These are phyloP conservation scores for Montipora capricornis DNA, from an alignment of 64 coral and sea anemone species.

Conservation along the genomic window DNA sequence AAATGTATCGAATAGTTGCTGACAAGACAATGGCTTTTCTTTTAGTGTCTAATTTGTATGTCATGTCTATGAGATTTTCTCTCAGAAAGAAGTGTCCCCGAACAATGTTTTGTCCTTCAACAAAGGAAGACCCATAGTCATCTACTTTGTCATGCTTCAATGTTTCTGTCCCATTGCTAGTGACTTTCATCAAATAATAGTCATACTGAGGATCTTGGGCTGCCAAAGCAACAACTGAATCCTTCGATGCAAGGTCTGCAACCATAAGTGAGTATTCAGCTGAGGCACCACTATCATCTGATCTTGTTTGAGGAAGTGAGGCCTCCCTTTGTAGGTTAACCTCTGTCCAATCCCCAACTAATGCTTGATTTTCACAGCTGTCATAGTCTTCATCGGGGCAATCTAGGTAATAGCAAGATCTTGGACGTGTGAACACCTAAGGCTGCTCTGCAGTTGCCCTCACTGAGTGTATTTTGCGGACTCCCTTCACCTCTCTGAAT, in stretches of 20 bases:
- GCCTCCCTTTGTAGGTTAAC: conserved; percentile 30
- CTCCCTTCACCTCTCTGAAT: conserved; percentile 50
- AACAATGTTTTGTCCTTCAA: background rate
- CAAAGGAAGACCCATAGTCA: conserved; percentile 14
- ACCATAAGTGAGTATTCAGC: background rate
- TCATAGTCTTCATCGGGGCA: conserved; percentile 17
- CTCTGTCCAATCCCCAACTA: conserved; percentile 32
- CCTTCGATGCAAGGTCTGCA: conserved; percentile 9
- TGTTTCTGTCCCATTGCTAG: conserved; percentile 12
- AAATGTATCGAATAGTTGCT: conserved; percentile 3
- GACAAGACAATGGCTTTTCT: conserved; percentile 34
- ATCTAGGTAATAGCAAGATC: conserved; percentile 12
- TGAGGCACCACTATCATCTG: background rate
- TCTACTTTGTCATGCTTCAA: conserved; percentile 9
- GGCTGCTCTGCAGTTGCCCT: conserved; percentile 32
- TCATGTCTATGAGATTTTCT: conserved; percentile 61
- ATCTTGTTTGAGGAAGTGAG: conserved; percentile 25
- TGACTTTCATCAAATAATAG: conserved; percentile 50
- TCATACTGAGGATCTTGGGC: conserved; percentile 45
- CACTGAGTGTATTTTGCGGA: conserved; percentile 43
- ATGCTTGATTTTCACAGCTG: conserved; percentile 49
- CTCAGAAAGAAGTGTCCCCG: conserved; percentile 25
- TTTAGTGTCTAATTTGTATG: conserved; percentile 48
- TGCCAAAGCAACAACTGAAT: conserved; percentile 28
- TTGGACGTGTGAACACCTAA: conserved; percentile 3